Percentiles rank a stretch among this genome's conserved stretches.
Evolutionary conservation across 2,113 vertebrate species (phyloP).

Genomic region (Caretta caretta): DNA sequence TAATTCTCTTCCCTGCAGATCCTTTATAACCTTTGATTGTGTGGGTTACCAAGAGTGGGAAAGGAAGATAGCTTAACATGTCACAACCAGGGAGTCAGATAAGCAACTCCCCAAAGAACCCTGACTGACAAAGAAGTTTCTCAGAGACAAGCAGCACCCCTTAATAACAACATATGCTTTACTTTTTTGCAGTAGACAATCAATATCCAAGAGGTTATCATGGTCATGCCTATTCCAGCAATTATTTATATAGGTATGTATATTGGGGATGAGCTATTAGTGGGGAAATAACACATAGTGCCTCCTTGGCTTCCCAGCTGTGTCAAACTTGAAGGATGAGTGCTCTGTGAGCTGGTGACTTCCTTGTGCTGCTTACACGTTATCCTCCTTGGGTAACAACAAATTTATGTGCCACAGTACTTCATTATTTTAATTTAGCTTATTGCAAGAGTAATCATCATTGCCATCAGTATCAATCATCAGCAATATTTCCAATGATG

Average conservation of each 20-base stretch:
- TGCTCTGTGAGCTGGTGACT: constrained; percentile 47
- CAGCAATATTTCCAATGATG: constrained; percentile 81
- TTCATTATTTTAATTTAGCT: constrained; percentile 95
- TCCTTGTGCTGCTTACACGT: constrained; percentile 79
- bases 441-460: constrained; percentile 96
- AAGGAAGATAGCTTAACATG: constrained; percentile 25
- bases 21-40: constrained; percentile 15
- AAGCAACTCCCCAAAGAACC: constrained; percentile 28
- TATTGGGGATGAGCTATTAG: neutral
- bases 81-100: neutral
- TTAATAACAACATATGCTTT: neutral
- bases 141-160: neutral
- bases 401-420: constrained; percentile 78
- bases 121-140: neutral
- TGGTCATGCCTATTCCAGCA: neutral
- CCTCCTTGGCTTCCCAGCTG: constrained; percentile 44
- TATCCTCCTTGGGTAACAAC: constrained; percentile 76
- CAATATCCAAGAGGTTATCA: constrained; percentile 11
- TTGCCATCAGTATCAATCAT: constrained; percentile 90
- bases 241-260: constrained; percentile 48
- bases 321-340: constrained; percentile 87
- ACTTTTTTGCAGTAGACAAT: neutral
- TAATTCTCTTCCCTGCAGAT: neutral
- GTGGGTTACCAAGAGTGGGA: neutral
- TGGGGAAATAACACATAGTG: constrained; percentile 24